These are phyloP conservation scores for Bos javanicus DNA, from an alignment of 2,113 vertebrate species.

Conservation along the genomic window DNA sequence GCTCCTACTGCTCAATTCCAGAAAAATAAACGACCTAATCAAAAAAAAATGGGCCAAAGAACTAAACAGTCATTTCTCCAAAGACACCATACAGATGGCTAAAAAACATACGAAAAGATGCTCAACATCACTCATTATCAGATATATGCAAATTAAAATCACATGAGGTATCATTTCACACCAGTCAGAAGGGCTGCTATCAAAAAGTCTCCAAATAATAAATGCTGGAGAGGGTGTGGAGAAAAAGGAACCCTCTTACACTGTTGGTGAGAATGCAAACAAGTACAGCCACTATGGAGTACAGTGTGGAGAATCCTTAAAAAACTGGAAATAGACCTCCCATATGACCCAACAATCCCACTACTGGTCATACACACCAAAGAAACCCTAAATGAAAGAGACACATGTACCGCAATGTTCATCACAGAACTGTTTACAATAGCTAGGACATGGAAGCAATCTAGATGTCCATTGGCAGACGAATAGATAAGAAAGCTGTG, in stretches of 20 bases:
- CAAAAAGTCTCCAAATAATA: background rate
- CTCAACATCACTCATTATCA: background rate
- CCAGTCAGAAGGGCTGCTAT: background rate
- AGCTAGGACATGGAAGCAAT: background rate
- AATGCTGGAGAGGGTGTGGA: background rate
- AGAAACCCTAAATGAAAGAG: background rate
- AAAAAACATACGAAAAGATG: background rate
- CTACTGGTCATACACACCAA: background rate
- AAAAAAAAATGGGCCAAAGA: background rate
- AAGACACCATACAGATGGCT: background rate
- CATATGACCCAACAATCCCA: background rate
- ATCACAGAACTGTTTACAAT: background rate
- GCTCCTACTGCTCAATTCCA: background rate
- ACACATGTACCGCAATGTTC: background rate
- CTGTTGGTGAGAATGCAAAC: background rate
- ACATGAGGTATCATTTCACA: background rate
- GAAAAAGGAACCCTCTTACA: background rate
- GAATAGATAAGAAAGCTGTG: background rate
- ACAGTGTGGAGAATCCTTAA: background rate
- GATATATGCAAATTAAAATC: background rate
- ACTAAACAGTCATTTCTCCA: background rate
- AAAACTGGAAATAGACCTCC: background rate
- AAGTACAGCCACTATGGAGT: background rate
- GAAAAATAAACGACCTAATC: background rate
- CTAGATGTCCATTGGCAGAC: background rate